Percentiles rank a stretch among this genome's conserved stretches.
Conservation (phyloP, 1,140 invertebrate genomes). For the Muscidifurax raptorellus region DNA sequence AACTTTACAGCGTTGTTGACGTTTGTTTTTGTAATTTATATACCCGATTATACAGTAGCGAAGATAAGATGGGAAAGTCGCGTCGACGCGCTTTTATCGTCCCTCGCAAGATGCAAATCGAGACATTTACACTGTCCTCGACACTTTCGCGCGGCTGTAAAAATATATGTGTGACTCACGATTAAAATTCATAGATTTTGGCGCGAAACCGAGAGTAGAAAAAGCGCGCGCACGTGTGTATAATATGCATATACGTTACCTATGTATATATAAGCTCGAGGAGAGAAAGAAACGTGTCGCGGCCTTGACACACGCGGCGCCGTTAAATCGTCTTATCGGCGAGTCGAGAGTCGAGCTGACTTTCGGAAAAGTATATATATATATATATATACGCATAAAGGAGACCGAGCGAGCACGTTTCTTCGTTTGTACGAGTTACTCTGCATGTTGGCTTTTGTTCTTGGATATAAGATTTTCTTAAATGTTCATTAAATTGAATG, state of each 20-base stretch:
- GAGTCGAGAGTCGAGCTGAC: background rate
- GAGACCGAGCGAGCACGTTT: slow-evolving; percentile 1
- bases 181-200: background rate
- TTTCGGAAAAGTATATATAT: slow-evolving; percentile 43
- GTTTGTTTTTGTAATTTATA: slow-evolving; percentile 31
- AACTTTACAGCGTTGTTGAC: background rate
- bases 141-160: background rate
- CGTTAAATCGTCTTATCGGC: slow-evolving; percentile 44
- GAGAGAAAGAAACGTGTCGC: background rate
- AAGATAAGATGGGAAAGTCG: background rate
- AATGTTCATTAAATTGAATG: too few species aligned
- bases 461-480: too few species aligned
- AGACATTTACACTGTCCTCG: background rate
- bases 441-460: background rate
- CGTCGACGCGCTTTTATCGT: too few species aligned
- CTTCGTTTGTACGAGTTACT: background rate
- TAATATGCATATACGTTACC: background rate
- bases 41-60: background rate
- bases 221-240: background rate
- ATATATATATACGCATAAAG: too few species aligned
- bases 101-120: background rate
- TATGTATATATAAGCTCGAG: too few species aligned
- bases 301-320: slow-evolving; percentile 46
- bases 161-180: background rate
- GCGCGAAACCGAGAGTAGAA: background rate